A percentile compares a stretch with the other conserved stretches of the same genome.
Evolutionary conservation across 2,888 invertebrate species (phyloP).

Genomic region (Troilus luridus): DNA sequence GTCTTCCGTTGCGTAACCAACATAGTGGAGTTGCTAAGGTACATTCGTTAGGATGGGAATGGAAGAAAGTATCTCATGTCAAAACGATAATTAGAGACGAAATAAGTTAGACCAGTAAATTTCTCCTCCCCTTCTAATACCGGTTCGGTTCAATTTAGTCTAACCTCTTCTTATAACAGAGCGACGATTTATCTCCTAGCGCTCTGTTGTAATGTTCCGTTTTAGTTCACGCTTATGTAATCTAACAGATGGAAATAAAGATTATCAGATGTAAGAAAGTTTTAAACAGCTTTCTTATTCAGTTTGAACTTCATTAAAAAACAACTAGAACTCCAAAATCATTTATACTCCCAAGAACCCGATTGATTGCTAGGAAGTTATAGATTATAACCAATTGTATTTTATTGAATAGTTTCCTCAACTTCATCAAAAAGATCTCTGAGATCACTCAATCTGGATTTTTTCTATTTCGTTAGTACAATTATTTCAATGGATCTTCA

Average conservation of each 20-base stretch:
- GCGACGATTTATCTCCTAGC: not conserved
- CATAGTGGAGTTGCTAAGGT: not conserved
- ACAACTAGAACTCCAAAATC: not conserved
- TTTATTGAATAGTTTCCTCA: not conserved
- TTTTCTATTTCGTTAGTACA: not conserved
- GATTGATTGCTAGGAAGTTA: not conserved
- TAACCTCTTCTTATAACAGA: not conserved
- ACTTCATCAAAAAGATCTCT: not conserved
- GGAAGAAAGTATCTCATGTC: slow-evolving; percentile 40
- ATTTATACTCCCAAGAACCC: not conserved
- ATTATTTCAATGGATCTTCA: too few species aligned
- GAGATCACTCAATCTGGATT: not conserved
- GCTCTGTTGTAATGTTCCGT: not conserved
- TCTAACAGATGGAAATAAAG: not conserved
- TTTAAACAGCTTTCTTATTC: not conserved
- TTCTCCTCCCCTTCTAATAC: not conserved
- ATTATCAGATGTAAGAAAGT: not conserved
- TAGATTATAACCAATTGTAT: not conserved
- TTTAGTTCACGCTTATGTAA: not conserved
- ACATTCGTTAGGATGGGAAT: not conserved
- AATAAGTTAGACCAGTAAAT: not conserved
- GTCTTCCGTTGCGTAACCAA: not conserved
- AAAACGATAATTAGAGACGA: not conserved
- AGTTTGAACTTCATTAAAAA: not conserved
- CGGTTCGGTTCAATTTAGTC: slow-evolving; percentile 16